Evolutionary conservation across 2,113 vertebrate species (phyloP).

Genomic region (Sylvilagus bachmani): DNA sequence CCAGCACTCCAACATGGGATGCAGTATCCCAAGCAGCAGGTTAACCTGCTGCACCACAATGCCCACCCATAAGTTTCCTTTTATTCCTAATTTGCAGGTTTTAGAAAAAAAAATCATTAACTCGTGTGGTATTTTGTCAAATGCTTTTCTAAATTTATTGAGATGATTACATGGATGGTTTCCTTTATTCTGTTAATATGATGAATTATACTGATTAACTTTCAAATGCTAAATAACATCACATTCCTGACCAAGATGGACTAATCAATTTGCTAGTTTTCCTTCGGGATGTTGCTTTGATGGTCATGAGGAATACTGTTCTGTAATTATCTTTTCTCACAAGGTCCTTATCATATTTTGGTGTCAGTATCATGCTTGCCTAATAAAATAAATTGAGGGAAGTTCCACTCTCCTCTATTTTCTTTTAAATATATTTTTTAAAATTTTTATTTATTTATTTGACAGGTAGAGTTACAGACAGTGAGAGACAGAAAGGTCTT

Average conservation of each 20-base stretch:
- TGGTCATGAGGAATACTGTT: not conserved
- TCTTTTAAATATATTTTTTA: not conserved
- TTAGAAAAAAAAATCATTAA: not conserved
- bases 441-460: not conserved
- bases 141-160: constrained; percentile 53
- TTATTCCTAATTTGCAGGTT: constrained; percentile 20
- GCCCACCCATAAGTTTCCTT: not conserved
- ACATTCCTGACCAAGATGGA: not conserved
- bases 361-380: not conserved
- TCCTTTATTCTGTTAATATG: constrained; percentile 29
- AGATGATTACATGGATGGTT: not conserved
- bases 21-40: too few species aligned
- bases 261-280: not conserved
- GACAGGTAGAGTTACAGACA: too few species aligned
- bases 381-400: not conserved
- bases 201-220: constrained; percentile 32
- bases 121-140: constrained; percentile 4
- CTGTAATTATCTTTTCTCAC: constrained; percentile 26
- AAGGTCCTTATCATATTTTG: not conserved
- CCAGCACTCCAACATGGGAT: too few species aligned
- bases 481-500: too few species aligned
- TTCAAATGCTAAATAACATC: constrained; percentile 23
- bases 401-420: not conserved
- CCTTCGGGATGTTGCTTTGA: not conserved
- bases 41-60: too few species aligned